A percentile compares a stretch with the other conserved stretches of the same genome.
These are phyloP conservation scores for Apistogramma diplotaenia DNA, from an alignment of 2,113 vertebrate species.

Conservation along the genomic window DNA sequence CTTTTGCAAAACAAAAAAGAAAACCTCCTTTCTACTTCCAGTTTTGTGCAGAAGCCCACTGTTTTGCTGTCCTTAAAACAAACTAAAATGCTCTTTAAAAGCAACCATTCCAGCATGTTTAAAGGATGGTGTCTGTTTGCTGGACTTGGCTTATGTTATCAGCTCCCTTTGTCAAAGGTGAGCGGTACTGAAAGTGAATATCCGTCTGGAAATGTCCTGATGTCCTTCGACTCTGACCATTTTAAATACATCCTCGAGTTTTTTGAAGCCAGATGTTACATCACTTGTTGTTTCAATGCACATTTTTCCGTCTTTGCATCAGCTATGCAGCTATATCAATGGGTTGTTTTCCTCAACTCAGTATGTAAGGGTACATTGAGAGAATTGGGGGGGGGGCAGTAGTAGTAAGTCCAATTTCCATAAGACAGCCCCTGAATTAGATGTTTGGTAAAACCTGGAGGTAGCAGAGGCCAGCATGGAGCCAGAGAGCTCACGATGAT, in stretches of 20 bases:
- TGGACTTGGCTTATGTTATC: background rate
- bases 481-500: conserved; percentile 70
- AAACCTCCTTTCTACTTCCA: too few species aligned
- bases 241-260: background rate
- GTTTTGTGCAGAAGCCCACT: background rate
- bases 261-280: background rate
- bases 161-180: background rate
- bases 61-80: background rate
- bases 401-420: conserved; percentile 68
- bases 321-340: conserved; percentile 28
- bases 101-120: background rate
- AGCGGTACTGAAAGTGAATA: background rate
- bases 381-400: conserved; percentile 38
- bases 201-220: background rate
- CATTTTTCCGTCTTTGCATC: background rate
- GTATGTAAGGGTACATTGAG: conserved; percentile 17
- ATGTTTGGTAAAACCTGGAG: conserved; percentile 58
- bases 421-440: conserved; percentile 67
- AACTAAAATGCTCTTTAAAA: background rate
- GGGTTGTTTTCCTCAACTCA: conserved; percentile 34
- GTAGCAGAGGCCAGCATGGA: conserved; percentile 50
- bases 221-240: background rate
- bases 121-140: background rate
- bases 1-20: too few species aligned
- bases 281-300: background rate